Conservation (phyloP, 2,888 invertebrate species). For the Ernsta delagoae region DNA sequence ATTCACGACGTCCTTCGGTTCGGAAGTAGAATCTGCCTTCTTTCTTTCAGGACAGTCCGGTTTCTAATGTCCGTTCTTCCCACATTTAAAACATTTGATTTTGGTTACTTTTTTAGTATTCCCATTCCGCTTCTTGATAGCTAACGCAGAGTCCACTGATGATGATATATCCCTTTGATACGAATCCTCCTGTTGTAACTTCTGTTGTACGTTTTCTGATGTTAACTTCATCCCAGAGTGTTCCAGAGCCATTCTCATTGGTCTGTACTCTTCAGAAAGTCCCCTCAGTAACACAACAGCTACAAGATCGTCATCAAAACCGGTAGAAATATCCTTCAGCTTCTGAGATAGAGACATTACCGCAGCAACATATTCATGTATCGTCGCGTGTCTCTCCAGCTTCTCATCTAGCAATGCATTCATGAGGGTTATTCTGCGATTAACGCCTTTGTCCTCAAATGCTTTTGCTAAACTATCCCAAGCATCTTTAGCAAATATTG, state of each 20-base stretch:
- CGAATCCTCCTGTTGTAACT: background rate
- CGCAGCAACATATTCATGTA: conserved; percentile 3
- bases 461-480: conserved; percentile 4
- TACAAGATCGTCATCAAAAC: background rate
- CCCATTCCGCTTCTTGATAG: background rate
- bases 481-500: background rate
- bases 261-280: background rate
- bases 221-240: background rate
- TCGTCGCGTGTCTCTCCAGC: background rate
- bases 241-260: background rate
- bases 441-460: background rate
- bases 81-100: conserved; percentile 6
- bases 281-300: background rate
- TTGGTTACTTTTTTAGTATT: background rate
- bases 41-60: background rate
- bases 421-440: background rate
- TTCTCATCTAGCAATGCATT: background rate
- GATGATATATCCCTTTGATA: background rate
- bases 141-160: background rate
- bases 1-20: background rate
- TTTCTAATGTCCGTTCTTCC: background rate
- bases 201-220: background rate
- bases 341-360: background rate
- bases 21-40: background rate
- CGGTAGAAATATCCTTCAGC: background rate